Base-by-base conservation (phyloP, 1,140 invertebrate species). In the Zaprionus kolodkinae region DNA sequence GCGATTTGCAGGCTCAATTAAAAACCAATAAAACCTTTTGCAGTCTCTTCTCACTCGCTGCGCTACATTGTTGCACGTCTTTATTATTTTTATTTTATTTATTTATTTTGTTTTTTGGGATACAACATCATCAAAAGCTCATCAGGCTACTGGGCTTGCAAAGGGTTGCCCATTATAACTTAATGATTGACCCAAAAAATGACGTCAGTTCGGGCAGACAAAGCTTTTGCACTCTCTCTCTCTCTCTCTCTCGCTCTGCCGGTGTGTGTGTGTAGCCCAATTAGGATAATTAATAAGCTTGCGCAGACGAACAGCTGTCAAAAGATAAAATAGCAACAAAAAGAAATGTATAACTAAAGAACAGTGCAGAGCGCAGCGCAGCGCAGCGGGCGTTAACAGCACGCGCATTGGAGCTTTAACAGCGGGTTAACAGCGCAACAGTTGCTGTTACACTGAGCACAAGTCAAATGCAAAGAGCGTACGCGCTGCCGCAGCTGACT, bases 81-180 rank as follows among this genome's bases (percentile, higher is more conserved):
- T 56, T 40, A 56, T 64, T n/a, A 2, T 12, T 6, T n/a, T 40
- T n/a, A n/a, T n/a, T n/a, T n/a, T n/a, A n/a, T n/a, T n/a, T n/a
- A n/a, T n/a, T n/a, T n/a, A n/a, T n/a, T 13, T 1, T n/a, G 5
- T 30, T 30, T 30, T 30, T 30, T 6, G 38, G 38, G 38, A 40
- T 40, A 40, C 38, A 40, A 40, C 72, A 36, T 65, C 67, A 75
- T 75, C 43, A 71, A 75, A 71, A 54, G 54, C 72, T 75, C 72
- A 75, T 75, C 72, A 75, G 67, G 72, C 72, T 75, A 75, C 72
- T 40, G 43, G 72, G 45, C 36, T 75, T 75, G n/a, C 48, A 64
- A 62, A 30, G 12, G 45, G 45, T 13, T 40, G 17, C 30, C 25
- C 13, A 59, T 17, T 61, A 70, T 55, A 57, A 40, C 72, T 74